Base-by-base conservation (phyloP, 2,888 invertebrate species). In the Poecilus cupreus region DNA sequence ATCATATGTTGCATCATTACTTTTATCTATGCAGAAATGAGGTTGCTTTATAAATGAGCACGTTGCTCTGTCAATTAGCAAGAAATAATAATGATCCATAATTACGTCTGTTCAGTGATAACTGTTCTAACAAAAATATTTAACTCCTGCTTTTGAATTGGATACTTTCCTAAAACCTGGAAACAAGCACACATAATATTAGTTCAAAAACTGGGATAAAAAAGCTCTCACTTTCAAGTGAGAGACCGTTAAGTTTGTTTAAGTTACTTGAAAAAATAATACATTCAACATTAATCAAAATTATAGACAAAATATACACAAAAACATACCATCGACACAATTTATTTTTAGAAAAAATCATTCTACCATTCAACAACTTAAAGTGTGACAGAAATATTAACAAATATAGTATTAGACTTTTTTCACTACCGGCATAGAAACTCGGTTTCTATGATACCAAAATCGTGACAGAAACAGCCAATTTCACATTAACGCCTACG, bases 121-220 rank as follows among this genome's bases (percentile, higher is more conserved):
- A 82, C 81, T 1, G 80, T 82, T 70, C 37, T 84, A 51, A 82
- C 79, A 0, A 49, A 80, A 51, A 83, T 83, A 20, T 81, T 82
- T 94, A 1, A 89, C 92, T 0, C 89, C 91, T 84, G 93, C 92
- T 11, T 91, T 92, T 88, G 91, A 93, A 86, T 87, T 32, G 22
- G 26, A 37, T 51, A 18, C 51, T 64, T 64, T 32, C 64, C 64
- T 3, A 24, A 82, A 8, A 80, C 86, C 78, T 85, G 64, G 64
- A 64, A 26, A 26, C 11, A 26, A 11, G 64, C 64, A 6, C 26
- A 64, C 10, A 64, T 64, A 10, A 22, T 64, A n/a, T 3, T 64
- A 13, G 10, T 64, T n/a, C 64, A 10, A 16, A 26, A 64, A 26
- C 64, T 32, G 5, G 24, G 13, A 8, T 6, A 22, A 26, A 22